Evolutionary conservation across 2,888 invertebrate genomes (phyloP), one percentile per base, ranked within the genome.

Genomic region (Halictus ligatus): DNA sequence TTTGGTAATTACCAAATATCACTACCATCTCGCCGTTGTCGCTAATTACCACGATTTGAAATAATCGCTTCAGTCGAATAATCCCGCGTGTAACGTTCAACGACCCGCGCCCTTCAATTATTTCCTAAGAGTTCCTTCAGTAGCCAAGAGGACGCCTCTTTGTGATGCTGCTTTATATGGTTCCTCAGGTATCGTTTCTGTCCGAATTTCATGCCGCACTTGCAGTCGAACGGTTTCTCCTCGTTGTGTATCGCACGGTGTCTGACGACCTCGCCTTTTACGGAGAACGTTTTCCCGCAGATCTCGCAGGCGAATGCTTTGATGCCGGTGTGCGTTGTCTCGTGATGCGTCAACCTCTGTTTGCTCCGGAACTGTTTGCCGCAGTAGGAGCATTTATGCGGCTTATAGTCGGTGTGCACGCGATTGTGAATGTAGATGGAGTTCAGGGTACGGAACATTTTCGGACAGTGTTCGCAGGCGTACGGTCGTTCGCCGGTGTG

Each of bases 141-240:
- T 46, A 90, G 74, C 71, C 78, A 75, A 7, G 80, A 77, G 4
- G 89, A 81, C 3, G 83, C 64, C 60, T 89, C 88, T 75, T 84
- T 88, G 35, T 89, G 89, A 60, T 87, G 89, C 21, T 84, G 89
- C 50, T 85, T 89, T 77, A 89, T 86, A 69, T 96, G 96, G 86
- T 95, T 96, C 78, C 95, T 95, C 25, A 96, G 92, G 91, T 96
- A 96, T 40, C 96, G 93, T 86, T 94, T 94, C 90, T 96, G 96
- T 7, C 96, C 95, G 90, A 96, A 96, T 48, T 93, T 93, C 72
- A 94, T 93, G 0, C 94, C 94, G 91, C 97, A 97, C 5, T 94
- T 92, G 89, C 96, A 96, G 10, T 93, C 89, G 91, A 93, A 95
- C 0, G 94, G 94, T 87, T 95, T 95, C 0, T 95, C 95, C 0